Percentiles rank a stretch among this genome's conserved stretches.
Conservation (phyloP, 2,113 vertebrate species). For the Vulpes vulpes region DNA sequence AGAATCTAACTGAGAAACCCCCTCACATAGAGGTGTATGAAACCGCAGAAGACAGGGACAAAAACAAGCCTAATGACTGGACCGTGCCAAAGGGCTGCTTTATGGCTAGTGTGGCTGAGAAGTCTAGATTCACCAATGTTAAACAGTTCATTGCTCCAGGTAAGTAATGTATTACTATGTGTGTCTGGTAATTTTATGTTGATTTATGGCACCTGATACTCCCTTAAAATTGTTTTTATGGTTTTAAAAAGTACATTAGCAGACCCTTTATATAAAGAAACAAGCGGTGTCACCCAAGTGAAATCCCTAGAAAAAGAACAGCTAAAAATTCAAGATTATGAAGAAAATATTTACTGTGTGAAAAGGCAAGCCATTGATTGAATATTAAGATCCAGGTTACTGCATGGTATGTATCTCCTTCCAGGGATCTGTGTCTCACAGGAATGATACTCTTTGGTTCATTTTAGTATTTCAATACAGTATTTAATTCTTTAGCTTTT, state of each 20-base stretch:
- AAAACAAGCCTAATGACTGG: conserved; percentile 87
- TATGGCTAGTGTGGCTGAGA: conserved; percentile 90
- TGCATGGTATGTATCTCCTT: not conserved
- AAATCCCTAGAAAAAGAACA: conserved; percentile 31
- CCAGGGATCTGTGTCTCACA: not conserved
- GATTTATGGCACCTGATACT: not conserved
- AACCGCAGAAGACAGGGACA: conserved; percentile 90
- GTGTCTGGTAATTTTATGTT: conserved; percentile 17
- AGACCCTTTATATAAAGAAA: not conserved
- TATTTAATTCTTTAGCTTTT: conserved; percentile 30
- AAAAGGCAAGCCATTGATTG: not conserved
- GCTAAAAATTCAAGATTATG: not conserved
- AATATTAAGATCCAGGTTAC: not conserved
- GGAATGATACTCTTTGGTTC: not conserved
- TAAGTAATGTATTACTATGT: conserved; percentile 65
- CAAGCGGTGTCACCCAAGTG: conserved; percentile 5
- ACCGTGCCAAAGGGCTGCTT: conserved; percentile 93
- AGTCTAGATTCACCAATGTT: conserved; percentile 89
- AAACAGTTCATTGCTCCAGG: conserved; percentile 95
- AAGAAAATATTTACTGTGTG: not conserved
- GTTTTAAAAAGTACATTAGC: not conserved
- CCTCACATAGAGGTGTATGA: conserved; percentile 96
- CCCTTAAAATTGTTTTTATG: conserved; percentile 34
- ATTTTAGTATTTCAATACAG: not conserved
- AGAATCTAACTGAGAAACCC: conserved; percentile 96